phyloP scores from a whole-genome alignment of 2,797 vertebrate species.

The Chiloscyllium punctatum region DNA sequence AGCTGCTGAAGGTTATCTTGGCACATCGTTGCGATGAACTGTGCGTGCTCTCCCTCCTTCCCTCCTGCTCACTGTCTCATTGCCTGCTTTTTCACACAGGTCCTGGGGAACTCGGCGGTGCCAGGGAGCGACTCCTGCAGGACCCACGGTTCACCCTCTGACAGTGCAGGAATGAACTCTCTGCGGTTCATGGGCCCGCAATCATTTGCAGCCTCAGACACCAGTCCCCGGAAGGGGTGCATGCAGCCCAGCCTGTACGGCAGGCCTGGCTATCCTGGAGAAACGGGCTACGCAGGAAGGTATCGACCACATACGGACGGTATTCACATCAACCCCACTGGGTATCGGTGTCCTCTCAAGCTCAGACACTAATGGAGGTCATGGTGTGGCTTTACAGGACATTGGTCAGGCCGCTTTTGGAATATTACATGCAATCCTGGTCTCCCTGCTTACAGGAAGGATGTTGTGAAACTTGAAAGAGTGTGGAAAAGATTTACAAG shows the following conservation, averaged over 20 bases:
- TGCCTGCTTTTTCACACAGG: slow-evolving; percentile 53
- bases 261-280: slow-evolving; percentile 61
- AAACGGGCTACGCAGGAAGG: slow-evolving; percentile 60
- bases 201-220: slow-evolving; percentile 64
- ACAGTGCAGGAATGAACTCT: slow-evolving; percentile 70
- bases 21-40: too few species aligned
- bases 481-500: too few species aligned
- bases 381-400: too few species aligned
- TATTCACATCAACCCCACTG: not conserved
- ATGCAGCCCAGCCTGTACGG: slow-evolving; percentile 77
- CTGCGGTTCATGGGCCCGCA: slow-evolving; percentile 83
- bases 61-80: not conserved
- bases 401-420: too few species aligned
- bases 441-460: too few species aligned
- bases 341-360: too few species aligned
- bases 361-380: too few species aligned
- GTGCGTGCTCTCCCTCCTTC: too few species aligned
- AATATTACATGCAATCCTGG: too few species aligned
- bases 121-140: slow-evolving; percentile 78
- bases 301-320: slow-evolving; percentile 40
- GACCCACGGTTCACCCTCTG: slow-evolving; percentile 70
- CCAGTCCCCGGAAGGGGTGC: slow-evolving; percentile 66
- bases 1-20: too few species aligned
- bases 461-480: too few species aligned
- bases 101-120: slow-evolving; percentile 81